These are phyloP conservation scores for Silurus asotus DNA, from an alignment of 2,113 vertebrate species.

Conservation along the genomic window DNA sequence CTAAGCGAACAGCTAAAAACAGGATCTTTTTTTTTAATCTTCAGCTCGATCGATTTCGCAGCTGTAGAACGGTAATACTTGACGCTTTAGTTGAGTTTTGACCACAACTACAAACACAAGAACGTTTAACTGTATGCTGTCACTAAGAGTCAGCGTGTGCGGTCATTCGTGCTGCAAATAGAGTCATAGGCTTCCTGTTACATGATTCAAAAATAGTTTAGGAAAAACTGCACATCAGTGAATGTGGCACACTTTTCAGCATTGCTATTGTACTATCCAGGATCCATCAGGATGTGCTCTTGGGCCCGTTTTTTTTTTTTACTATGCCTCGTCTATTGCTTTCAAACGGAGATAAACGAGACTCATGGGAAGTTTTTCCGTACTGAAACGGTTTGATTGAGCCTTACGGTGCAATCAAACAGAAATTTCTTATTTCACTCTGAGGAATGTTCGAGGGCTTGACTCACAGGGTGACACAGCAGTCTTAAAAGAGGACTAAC, in stretches of 20 bases:
- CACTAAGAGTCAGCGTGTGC: background rate
- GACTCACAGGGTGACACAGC: slow-evolving; percentile 31
- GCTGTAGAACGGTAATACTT: slow-evolving; percentile 4
- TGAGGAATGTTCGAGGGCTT: slow-evolving; percentile 35
- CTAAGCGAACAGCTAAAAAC: background rate
- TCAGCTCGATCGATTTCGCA: slow-evolving; percentile 20
- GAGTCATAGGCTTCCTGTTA: slow-evolving; percentile 11
- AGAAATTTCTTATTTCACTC: slow-evolving; percentile 35
- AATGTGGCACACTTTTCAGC: slow-evolving; percentile 19
- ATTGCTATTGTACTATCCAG: background rate
- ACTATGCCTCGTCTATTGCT: background rate
- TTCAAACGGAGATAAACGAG: background rate
- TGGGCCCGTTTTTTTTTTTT: background rate
- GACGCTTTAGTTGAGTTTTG: background rate
- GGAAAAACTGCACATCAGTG: slow-evolving; percentile 17
- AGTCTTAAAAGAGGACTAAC: slow-evolving; percentile 32
- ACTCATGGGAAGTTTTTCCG: background rate
- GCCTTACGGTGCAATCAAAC: slow-evolving; percentile 19
- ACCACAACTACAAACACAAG: slow-evolving; percentile 14
- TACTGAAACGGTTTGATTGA: background rate
- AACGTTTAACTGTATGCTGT: slow-evolving; percentile 22
- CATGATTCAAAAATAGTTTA: slow-evolving; percentile 17
- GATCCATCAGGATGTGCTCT: background rate
- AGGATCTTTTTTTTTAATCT: background rate
- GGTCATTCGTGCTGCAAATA: slow-evolving; percentile 14